Base-by-base conservation (phyloP, 2,113 vertebrate species). In the Sprattus sprattus region DNA sequence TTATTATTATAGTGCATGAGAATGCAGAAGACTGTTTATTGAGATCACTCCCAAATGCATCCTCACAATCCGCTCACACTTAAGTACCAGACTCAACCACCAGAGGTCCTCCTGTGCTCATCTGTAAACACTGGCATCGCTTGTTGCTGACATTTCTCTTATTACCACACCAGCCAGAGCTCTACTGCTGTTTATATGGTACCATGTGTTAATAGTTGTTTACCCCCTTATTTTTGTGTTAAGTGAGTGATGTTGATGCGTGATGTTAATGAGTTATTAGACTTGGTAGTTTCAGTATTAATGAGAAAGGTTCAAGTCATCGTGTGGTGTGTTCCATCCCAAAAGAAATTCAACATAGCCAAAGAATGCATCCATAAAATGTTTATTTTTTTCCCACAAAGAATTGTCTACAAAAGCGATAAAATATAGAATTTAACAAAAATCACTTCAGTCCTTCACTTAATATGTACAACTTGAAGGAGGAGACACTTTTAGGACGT, bases 371-470 rank as follows among this genome's bases (percentile, higher is more conserved):
- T 94, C 93, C 93, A 96, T 96, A 95, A 96, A 96, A 96, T 96
- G 94, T 95, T 88, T 95, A 97, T 97, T 95, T 95, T 96, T 91
- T 93, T 95, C 94, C 95, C 95, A 94, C 95, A 97, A 97, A 97
- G 96, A 98, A 97, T 95, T 94, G 90, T 88, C 97, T 98, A 98
- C 96, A 99, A 98, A 99, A 97, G 97, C 95, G 93, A 95, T 98
- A 98, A 97, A 98, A 98, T 97, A 97, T 96, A 97, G 96, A 97
- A 95, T 97, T 98, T 97, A 96, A 97, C 97, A 97, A 96, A 97
- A 96, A 96, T 96, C 95, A 97, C 96, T 96, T 94, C 93, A 95
- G 95, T 95, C 92, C 91, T 96, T 97, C 94, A 94, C 95, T 92
- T 94, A 93, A 92, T 97, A 98, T 98, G 88, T 97, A 98, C 97